phyloP scores from a whole-genome alignment of 2,797 vertebrate species.

The Tadarida brasiliensis region DNA sequence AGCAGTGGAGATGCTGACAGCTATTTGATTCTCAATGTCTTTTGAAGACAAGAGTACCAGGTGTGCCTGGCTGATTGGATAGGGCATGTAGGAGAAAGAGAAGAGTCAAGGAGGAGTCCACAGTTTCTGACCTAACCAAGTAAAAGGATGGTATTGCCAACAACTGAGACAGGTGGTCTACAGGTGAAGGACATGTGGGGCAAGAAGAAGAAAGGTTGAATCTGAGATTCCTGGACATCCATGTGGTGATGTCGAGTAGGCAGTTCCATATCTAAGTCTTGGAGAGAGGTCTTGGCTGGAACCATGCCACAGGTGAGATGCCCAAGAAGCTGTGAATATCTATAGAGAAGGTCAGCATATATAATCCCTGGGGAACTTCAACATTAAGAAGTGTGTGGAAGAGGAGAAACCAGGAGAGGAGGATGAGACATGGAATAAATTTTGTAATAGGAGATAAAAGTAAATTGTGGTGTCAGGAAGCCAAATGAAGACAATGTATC shows the following conservation, averaged over 20 bases:
- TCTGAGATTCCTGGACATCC: background rate
- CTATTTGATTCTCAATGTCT: background rate
- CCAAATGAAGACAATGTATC: background rate
- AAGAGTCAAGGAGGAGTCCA: background rate
- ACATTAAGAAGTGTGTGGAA: background rate
- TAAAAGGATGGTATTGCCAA: background rate
- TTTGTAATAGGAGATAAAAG: constrained; percentile 9
- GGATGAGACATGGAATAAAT: background rate
- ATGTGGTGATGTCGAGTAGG: background rate
- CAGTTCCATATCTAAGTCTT: background rate
- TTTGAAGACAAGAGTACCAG: background rate
- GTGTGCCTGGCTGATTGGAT: background rate
- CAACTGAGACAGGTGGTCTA: background rate
- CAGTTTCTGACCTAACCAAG: background rate
- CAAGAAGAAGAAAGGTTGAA: background rate
- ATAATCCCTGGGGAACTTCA: background rate
- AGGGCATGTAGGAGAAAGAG: background rate
- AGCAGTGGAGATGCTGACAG: background rate
- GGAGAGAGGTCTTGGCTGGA: background rate
- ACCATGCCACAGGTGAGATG: background rate
- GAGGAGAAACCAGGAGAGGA: background rate
- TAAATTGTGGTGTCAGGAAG: background rate
- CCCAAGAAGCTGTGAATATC: background rate
- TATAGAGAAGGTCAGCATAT: background rate
- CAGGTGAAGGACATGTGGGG: fast-evolving